A percentile compares a stretch with the other conserved stretches of the same genome.
phyloP scores from a whole-genome alignment of 1,140 invertebrate species.

The Penaeus chinensis region DNA sequence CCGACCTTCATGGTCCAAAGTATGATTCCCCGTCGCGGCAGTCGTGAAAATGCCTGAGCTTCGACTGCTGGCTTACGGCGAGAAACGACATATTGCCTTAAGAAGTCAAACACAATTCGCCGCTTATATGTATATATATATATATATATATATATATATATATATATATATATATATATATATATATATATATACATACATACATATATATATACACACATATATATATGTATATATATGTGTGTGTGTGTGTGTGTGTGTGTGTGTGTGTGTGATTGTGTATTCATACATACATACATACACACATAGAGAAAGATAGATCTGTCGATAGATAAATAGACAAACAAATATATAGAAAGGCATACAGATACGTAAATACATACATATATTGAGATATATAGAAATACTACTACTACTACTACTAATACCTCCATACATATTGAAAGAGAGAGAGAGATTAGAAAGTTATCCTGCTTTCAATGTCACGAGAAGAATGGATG shows the following conservation, averaged over 20 bases:
- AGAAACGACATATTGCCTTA: too few relatives aligned
- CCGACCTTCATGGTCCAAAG: too few relatives aligned
- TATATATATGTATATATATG: conserved; percentile 5
- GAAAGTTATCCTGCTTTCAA: background rate
- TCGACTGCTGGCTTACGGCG: too few relatives aligned
- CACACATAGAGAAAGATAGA: background rate
- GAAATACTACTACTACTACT: background rate
- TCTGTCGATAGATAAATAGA: background rate
- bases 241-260: background rate
- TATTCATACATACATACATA: background rate
- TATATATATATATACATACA: background rate
- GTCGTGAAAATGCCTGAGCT: too few relatives aligned
- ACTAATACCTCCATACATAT: background rate
- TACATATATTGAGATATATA: background rate
- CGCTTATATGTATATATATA: conserved; percentile 20
- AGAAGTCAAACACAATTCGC: too few relatives aligned
- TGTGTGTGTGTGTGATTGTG: background rate
- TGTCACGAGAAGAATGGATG: background rate
- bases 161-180: background rate
- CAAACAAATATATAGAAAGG: background rate
- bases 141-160: conserved; percentile 22
- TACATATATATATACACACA: conserved; percentile 11
- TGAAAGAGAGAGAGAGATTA: background rate
- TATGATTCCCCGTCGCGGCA: too few relatives aligned
- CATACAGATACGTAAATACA: background rate